These are phyloP conservation scores for Nyctibius grandis DNA, from an alignment of 2,797 vertebrate genomes.

Conservation along the genomic window DNA sequence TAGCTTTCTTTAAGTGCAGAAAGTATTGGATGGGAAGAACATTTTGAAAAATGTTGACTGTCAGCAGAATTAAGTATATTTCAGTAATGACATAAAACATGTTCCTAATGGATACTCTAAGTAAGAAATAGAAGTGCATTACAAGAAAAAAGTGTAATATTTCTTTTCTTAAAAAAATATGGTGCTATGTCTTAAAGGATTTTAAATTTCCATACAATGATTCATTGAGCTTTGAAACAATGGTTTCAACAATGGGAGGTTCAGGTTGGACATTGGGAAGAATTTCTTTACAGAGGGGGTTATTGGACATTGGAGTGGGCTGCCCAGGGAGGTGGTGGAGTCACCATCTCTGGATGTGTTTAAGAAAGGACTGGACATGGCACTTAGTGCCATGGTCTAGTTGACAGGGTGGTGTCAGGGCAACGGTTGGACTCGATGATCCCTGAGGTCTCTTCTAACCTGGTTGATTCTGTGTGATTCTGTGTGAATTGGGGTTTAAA, in stretches of 20 bases:
- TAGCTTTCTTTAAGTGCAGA: background rate
- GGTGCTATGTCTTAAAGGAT: background rate
- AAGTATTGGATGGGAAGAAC: background rate
- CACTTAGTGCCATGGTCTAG: too few species aligned
- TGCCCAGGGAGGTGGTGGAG: too few species aligned
- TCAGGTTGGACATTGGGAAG: too few species aligned
- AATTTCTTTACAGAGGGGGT: too few species aligned
- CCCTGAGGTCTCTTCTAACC: too few species aligned
- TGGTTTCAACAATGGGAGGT: too few species aligned
- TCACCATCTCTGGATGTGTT: too few species aligned
- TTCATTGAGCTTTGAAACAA: background rate
- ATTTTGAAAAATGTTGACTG: background rate
- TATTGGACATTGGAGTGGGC: too few species aligned
- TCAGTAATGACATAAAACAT: background rate
- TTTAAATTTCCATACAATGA: background rate
- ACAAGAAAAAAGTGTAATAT: background rate
- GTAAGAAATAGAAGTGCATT: background rate
- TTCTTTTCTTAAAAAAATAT: background rate
- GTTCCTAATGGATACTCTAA: background rate
- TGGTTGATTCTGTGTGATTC: too few species aligned
- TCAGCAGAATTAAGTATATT: background rate
- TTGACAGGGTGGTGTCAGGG: too few species aligned
- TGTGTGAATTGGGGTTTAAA: background rate
- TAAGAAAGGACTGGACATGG: too few species aligned
- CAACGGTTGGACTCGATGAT: too few species aligned